These are phyloP conservation scores for Bombus impatiens DNA, from an alignment of 1,140 invertebrate species.

Conservation along the genomic window DNA sequence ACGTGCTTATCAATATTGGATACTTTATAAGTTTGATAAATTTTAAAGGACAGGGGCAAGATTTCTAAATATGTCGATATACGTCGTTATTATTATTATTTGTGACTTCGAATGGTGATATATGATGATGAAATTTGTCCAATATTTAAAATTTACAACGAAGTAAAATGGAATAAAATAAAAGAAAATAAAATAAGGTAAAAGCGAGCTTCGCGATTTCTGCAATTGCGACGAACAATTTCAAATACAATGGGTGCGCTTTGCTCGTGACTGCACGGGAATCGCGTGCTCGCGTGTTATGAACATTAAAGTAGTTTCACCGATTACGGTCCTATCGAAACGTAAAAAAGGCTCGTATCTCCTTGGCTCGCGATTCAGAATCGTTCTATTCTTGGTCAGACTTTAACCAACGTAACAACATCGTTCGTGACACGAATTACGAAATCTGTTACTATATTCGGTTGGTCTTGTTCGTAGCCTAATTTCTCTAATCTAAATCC, in stretches of 20 bases:
- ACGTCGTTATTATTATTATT: no score
- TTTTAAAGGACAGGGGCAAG: no score
- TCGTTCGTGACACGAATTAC: constrained; percentile 27
- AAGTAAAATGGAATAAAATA: neutral
- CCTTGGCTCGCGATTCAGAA: neutral
- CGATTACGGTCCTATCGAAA: constrained; percentile 41
- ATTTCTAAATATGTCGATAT: no score
- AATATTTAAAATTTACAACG: no score
- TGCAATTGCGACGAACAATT: neutral
- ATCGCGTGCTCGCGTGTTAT: constrained; percentile 40
- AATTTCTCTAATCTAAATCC: neutral
- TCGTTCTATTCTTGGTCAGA: constrained; percentile 18
- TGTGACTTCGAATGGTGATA: no score
- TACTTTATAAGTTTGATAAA: no score
- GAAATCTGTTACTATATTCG: constrained; percentile 6
- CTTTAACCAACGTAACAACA: neutral
- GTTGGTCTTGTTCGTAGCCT: neutral
- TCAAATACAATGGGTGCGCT: neutral
- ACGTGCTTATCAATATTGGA: no score
- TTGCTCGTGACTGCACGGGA: constrained; percentile 15
- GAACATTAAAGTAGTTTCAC: neutral
- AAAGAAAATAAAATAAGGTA: neutral
- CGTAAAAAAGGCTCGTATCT: constrained; percentile 33
- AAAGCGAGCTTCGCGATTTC: neutral
- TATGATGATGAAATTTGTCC: no score